These are phyloP conservation scores for Montipora foliosa DNA, from an alignment of 64 coral and sea anemone genomes.

Conservation along the genomic window DNA sequence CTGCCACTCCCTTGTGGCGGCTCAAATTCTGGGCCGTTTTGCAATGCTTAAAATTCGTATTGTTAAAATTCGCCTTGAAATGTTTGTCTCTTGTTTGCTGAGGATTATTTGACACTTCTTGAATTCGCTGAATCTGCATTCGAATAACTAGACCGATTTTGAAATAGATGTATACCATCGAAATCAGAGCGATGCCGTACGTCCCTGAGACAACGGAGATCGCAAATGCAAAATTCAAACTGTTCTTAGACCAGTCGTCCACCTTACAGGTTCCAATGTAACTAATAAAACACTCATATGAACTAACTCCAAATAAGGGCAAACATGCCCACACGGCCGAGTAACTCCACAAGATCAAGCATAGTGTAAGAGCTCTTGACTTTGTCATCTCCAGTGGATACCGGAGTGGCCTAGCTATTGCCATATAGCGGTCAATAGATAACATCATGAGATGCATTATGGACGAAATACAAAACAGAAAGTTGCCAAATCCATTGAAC, in stretches of 20 bases:
- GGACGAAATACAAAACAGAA: conserved; percentile 87
- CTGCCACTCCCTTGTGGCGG: conserved; percentile 59
- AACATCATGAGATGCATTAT: conserved; percentile 92
- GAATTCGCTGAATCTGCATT: conserved; percentile 40
- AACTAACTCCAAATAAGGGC: conserved; percentile 77
- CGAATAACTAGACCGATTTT: conserved; percentile 63
- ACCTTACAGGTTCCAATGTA: conserved; percentile 67
- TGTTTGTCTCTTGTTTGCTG: background rate
- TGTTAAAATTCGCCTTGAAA: background rate
- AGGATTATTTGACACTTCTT: background rate
- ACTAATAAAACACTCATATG: conserved; percentile 80
- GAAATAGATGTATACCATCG: conserved; percentile 74
- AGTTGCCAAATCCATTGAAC: conserved; percentile 82
- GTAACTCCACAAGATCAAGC: conserved; percentile 67
- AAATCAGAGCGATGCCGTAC: conserved; percentile 71
- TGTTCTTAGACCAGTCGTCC: conserved; percentile 67
- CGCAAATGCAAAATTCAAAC: conserved; percentile 79
- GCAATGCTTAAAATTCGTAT: background rate
- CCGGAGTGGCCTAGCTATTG: conserved; percentile 65
- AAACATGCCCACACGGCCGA: conserved; percentile 72
- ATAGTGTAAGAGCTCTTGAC: conserved; percentile 22
- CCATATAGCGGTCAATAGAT: conserved; percentile 79
- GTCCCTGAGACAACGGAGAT: conserved; percentile 80
- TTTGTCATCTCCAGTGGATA: conserved; percentile 64
- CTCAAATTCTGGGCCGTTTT: conserved; percentile 1